Evolutionary conservation across 2,888 invertebrate species (phyloP), one percentile per base, ranked within the genome.

Genomic region (Phyllotreta striolata): DNA sequence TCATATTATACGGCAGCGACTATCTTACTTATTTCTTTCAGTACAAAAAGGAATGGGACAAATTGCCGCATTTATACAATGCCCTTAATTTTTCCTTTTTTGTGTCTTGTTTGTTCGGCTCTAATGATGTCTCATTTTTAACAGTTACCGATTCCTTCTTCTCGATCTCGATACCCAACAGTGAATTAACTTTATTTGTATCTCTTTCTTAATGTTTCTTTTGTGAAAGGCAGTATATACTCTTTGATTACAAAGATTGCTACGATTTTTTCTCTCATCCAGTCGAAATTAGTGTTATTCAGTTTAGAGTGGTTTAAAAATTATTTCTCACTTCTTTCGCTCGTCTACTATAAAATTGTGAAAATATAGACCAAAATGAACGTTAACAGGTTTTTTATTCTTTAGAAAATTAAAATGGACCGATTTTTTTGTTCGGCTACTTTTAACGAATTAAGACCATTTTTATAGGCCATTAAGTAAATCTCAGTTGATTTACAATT

Each of bases 1-100:
- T 63, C 61, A 65, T 55, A 63, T 67, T 64, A 64, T 57, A 71
- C 70, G 68, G 72, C 70, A 72, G 70, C 70, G 61, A 58, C 58
- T 55, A 63, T 65, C 66, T 63, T 62, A 63, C 66, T 62, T 62
- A 57, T 55, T 63, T 60, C 65, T 52, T 61, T 60, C 39, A 34
- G 35, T 59, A 67, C 63, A 70, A 69, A 70, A 70, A 69, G 63
- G 68, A 66, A 63, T 67, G 66, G 64, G 71, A 77, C 73, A 77
- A 78, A 78, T 77, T 73, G 78, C 64, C 71, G 71, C 75, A 74
- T 76, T 77, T 76, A 70, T 73, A 72, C 73, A 72, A 74, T 72
- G 67, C 69, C 69, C 69, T 66, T 67, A 67, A 69, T 72, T 66
- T 66, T 64, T 67, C 62, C 64, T 68, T 68, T 64, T 62, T 70